Evolutionary conservation across 2,888 invertebrate genomes (phyloP).

Genomic region (Caenorhabditis panamensis): DNA sequence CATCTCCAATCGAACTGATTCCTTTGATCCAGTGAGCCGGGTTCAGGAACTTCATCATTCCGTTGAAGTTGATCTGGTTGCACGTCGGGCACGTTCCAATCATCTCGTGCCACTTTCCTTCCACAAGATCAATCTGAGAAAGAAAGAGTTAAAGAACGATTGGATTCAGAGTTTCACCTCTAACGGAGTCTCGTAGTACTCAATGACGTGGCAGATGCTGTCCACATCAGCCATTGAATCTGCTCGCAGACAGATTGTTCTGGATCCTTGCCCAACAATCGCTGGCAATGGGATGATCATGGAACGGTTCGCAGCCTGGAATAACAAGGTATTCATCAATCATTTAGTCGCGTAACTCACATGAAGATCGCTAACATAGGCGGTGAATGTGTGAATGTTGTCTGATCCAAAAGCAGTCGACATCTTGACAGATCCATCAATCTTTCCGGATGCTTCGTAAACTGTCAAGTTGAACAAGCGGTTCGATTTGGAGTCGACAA

Average conservation of each 20-base stretch:
- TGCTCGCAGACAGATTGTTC: slow-evolving; percentile 71
- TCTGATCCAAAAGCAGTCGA: slow-evolving; percentile 67
- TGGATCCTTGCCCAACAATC: slow-evolving; percentile 64
- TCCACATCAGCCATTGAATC: slow-evolving; percentile 72
- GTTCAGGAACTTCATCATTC: slow-evolving; percentile 70
- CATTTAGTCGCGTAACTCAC: slow-evolving; percentile 16
- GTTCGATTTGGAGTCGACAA: slow-evolving; percentile 73
- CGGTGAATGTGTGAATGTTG: slow-evolving; percentile 76
- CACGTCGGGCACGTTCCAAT: slow-evolving; percentile 76
- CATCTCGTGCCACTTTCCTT: slow-evolving; percentile 70
- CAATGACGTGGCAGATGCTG: slow-evolving; percentile 73
- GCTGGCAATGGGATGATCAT: slow-evolving; percentile 72
- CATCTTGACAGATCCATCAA: slow-evolving; percentile 72
- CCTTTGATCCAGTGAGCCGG: slow-evolving; percentile 76
- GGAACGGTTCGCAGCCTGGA: slow-evolving; percentile 70
- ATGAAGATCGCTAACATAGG: slow-evolving; percentile 75
- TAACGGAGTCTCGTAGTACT: slow-evolving; percentile 69
- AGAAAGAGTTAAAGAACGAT: not conserved
- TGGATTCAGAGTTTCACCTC: slow-evolving; percentile 54
- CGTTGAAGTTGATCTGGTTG: slow-evolving; percentile 74
- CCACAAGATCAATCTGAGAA: slow-evolving; percentile 68
- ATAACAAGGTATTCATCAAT: not conserved
- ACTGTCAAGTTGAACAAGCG: slow-evolving; percentile 78
- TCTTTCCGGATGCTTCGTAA: slow-evolving; percentile 74
- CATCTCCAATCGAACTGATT: slow-evolving; percentile 72